A percentile compares a stretch with the other conserved stretches of the same genome.
Conservation (phyloP, 2,888 invertebrate genomes). For the Chydorus sphaericus region DNA sequence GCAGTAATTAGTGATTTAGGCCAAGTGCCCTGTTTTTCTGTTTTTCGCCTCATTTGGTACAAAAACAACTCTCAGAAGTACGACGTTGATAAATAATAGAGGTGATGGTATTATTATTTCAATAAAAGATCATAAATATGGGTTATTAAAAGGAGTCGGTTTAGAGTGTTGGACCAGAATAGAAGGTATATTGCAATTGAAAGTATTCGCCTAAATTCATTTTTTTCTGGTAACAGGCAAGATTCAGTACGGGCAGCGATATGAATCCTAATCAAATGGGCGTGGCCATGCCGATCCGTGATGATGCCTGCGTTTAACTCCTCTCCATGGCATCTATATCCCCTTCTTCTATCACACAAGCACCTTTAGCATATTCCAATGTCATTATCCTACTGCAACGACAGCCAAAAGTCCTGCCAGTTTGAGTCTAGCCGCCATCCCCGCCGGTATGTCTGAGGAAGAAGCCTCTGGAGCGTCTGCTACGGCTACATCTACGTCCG, state of each 20-base stretch:
- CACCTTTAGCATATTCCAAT: conserved; percentile 20
- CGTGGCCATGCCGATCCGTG: conserved; percentile 34
- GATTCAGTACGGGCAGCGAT: neutral
- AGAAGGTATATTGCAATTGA: no score
- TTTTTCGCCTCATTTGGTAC: no score
- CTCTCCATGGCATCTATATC: conserved; percentile 17
- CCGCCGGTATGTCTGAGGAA: conserved; percentile 27
- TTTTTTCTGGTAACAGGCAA: conserved; percentile 5
- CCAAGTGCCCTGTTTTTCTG: no score
- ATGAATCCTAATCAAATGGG: neutral
- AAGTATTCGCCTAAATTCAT: no score
- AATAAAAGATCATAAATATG: no score
- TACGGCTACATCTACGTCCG: conserved; percentile 19
- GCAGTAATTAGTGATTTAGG: no score
- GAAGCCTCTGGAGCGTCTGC: conserved; percentile 19
- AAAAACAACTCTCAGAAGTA: no score
- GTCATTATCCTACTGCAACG: conserved; percentile 41
- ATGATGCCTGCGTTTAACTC: conserved; percentile 1
- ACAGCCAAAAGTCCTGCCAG: conserved; percentile 49
- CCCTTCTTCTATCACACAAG: conserved; percentile 26
- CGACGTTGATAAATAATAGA: no score
- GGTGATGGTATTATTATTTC: no score
- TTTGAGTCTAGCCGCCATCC: conserved; percentile 36
- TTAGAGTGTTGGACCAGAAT: no score
- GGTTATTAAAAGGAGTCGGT: no score